Base-by-base conservation (phyloP, 2,888 invertebrate species). In the Thalpophila matura region DNA sequence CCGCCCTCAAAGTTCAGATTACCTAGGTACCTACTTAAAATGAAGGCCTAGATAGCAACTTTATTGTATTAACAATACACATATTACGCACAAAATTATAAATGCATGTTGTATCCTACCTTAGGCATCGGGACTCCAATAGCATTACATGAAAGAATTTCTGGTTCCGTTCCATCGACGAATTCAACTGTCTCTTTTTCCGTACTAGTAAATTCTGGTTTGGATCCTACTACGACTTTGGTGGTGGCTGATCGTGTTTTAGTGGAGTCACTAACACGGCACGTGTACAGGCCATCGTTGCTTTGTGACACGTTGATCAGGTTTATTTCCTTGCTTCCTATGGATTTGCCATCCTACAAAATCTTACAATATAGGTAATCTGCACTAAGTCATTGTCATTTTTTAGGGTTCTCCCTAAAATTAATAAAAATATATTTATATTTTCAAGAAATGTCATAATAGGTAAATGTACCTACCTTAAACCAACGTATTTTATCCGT, bases 261-360 rank as follows among this genome's bases (percentile, higher is more conserved):
- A 0, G 10, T 14, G 1, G 81, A 79, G 42, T 77, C 76, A 55
- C 86, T 87, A 0, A 90, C 84, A 12, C 89, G 82, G 51, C 92
- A 92, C 0, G 83, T 86, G 55, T 92, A 92, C 0, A 82, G 26
- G 0, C 90, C 92, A 0, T 82, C 63, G 24, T 91, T 87, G 1
- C 56, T 43, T 5, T 26, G 1, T 33, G 60, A 73, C 0, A 80
- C 80, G 9, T 80, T 75, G 0, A n/a, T 31, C 3, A 91, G 56
- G 2, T 27, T 62, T 1, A 89, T 45, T 38, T 86, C 77, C 1
- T 76, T 79, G 0, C 9, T 43, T 0, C 61, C 31, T 29, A 88
- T 53, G 2, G 77, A 2, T 57, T 24, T 51, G 2, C 77, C 62
- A 46, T 84, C 61, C 91, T 91, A 60, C 27, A 20, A 45, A 16